Base-by-base conservation (phyloP, 2,113 vertebrate species). In the Silurus glanis region DNA sequence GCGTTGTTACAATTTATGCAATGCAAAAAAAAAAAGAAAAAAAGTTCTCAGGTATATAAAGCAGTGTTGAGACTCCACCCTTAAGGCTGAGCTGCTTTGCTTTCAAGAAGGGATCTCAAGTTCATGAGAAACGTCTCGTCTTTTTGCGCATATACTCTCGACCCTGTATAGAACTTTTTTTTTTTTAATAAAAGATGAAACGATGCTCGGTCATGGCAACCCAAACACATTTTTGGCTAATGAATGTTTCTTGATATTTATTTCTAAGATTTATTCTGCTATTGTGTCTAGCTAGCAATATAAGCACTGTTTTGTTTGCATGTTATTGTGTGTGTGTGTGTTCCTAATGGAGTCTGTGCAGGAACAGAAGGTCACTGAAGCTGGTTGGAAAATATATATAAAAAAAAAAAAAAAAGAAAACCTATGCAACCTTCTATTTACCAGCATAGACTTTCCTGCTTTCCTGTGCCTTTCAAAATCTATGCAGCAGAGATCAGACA, bases 381-480 rank as follows among this genome's bases (percentile, higher is more conserved):
- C 66, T 86, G 85, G 53, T 19, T 59, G 47, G 62, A 25, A 25
- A 3, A 2, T 47, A 79, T 78, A 66, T 6, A 76, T n/a, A n/a
- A n/a, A n/a, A n/a, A n/a, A n/a, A n/a, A n/a, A 37, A 37, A 37
- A 37, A 37, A 37, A 37, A 37, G 37, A 71, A 69, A 53, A 25
- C 74, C 90, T 91, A 91, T 91, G 90, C 90, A 91, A 88, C 59
- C 67, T 91, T 67, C 82, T 66, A 37, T 85, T 83, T 81, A 92
- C 86, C 89, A 87, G 89, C 89, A 81, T 62, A 61, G 82, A 69
- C 12, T 83, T 87, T 37, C 47, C 76, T 55, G 71, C 88, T 87
- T 75, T 86, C 87, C 88, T 85, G 92, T 92, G 92, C 91, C 91
- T 92, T 92, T 90, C 88, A 45, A 47, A 78, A 89, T 80, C 89